These are phyloP conservation scores for Mesorhabditis sp. DNA, from an alignment of 2,888 invertebrate species.

Conservation along the genomic window DNA sequence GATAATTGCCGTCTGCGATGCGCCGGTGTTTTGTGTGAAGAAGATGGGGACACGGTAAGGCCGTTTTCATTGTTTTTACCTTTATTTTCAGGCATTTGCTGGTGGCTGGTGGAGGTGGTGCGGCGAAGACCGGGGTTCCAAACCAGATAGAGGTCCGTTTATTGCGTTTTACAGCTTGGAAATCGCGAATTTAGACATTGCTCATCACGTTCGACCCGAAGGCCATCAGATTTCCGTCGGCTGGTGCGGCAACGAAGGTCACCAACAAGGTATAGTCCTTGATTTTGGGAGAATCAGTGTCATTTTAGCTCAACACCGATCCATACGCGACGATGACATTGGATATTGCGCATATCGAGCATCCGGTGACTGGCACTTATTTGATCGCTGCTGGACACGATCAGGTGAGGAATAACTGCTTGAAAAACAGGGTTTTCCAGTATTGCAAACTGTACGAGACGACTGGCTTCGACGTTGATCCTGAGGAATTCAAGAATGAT, in stretches of 20 bases:
- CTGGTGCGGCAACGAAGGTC: slow-evolving; percentile 1
- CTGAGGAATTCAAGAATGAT: not conserved
- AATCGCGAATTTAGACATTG: not conserved
- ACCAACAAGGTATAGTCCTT: slow-evolving; percentile 4
- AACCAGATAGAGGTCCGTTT: slow-evolving; percentile 77
- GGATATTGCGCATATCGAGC: slow-evolving; percentile 37
- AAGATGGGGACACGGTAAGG: slow-evolving; percentile 33
- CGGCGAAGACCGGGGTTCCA: slow-evolving; percentile 90
- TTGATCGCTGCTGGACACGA: slow-evolving; percentile 54
- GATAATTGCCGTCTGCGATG: slow-evolving; percentile 28
- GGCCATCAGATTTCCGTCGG: not conserved
- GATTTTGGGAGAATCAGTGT: not conserved
- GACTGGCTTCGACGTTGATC: slow-evolving; percentile 26
- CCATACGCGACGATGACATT: slow-evolving; percentile 53
- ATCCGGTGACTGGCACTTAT: slow-evolving; percentile 29
- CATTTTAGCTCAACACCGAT: slow-evolving; percentile 40
- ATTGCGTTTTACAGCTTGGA: too few species aligned
- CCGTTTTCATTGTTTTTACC: not conserved
- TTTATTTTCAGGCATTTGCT: slow-evolving; percentile 67
- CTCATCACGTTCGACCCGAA: not conserved
- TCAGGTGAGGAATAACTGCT: slow-evolving; percentile 31
- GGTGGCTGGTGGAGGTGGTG: slow-evolving; percentile 94
- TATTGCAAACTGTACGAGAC: slow-evolving; percentile 45
- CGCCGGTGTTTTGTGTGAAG: slow-evolving; percentile 48
- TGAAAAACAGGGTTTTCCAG: too few species aligned